These are phyloP conservation scores for Polypterus bichir DNA, from an alignment of 2,113 vertebrate species.

Conservation along the genomic window DNA sequence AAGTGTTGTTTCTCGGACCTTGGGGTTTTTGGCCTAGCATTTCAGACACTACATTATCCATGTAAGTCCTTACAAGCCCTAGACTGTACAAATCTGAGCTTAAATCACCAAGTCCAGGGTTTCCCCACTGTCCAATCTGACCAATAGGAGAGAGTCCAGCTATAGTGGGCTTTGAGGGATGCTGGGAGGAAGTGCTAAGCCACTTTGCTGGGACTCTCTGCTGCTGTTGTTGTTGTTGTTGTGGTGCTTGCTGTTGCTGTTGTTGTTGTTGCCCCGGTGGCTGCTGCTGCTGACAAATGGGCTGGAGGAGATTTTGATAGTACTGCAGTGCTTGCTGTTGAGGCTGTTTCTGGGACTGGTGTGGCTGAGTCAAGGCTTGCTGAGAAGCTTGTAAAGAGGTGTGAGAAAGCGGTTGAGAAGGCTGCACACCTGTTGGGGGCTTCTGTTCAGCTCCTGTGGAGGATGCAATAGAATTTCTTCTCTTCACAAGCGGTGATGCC, in stretches of 20 bases:
- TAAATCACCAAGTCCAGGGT: slow-evolving; percentile 70
- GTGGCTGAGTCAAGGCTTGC: slow-evolving; percentile 48
- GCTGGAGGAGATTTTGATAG: slow-evolving; percentile 83
- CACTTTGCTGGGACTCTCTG: slow-evolving; percentile 73
- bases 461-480: slow-evolving; percentile 79
- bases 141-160: slow-evolving; percentile 66
- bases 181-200: slow-evolving; percentile 63
- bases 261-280: slow-evolving; percentile 47
- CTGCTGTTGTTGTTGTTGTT: slow-evolving; percentile 27
- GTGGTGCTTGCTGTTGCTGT: slow-evolving; percentile 28
- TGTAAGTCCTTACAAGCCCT: slow-evolving; percentile 92
- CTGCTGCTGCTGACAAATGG: slow-evolving; percentile 50
- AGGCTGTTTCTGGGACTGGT: slow-evolving; percentile 37
- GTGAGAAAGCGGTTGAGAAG: slow-evolving; percentile 59
- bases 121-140: slow-evolving; percentile 77
- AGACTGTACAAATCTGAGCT: slow-evolving; percentile 93
- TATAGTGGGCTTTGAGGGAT: slow-evolving; percentile 52
- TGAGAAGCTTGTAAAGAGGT: slow-evolving; percentile 53
- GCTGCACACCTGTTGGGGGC: slow-evolving; percentile 50
- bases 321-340: slow-evolving; percentile 72
- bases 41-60: slow-evolving; percentile 93
- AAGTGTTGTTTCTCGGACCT: slow-evolving; percentile 93
- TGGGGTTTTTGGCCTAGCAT: slow-evolving; percentile 92
- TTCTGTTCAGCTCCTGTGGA: slow-evolving; percentile 74
- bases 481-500: slow-evolving; percentile 78